Percentiles rank a stretch among this genome's conserved stretches.
phyloP scores from a whole-genome alignment of 2,888 invertebrate genomes.

The Caenorhabditis panamensis region DNA sequence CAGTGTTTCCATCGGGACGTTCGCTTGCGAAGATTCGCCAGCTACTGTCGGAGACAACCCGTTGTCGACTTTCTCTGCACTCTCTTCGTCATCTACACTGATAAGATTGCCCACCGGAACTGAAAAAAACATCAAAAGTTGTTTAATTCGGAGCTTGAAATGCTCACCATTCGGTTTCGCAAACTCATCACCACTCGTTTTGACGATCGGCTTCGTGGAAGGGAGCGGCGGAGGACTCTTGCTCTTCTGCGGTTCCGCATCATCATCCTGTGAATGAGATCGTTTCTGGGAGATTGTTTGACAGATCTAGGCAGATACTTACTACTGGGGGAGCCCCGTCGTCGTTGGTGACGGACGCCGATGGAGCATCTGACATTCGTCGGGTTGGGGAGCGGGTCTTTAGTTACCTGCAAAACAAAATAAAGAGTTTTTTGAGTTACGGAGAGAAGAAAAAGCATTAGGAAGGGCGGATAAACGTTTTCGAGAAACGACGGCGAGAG shows the following conservation, averaged over 20 bases:
- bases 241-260: not conserved
- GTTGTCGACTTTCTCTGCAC: slow-evolving; percentile 17
- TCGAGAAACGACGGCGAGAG: not conserved
- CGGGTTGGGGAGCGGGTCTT: slow-evolving; percentile 1
- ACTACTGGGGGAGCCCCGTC: slow-evolving; percentile 34
- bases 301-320: not conserved
- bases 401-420: slow-evolving; percentile 36
- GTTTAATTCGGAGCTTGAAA: not conserved
- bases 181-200: not conserved
- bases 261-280: slow-evolving; percentile 2
- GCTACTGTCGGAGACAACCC: not conserved
- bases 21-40: not conserved
- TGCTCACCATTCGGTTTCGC: not conserved
- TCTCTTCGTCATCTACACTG: slow-evolving; percentile 54
- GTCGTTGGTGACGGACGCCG: slow-evolving; percentile 38
- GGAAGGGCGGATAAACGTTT: not conserved
- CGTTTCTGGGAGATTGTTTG: not conserved
- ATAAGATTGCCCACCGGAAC: slow-evolving; percentile 40
- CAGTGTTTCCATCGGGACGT: slow-evolving; percentile 15
- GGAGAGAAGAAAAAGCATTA: not conserved
- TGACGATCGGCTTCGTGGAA: slow-evolving; percentile 26
- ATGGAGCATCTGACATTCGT: slow-evolving; percentile 52
- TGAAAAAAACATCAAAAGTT: slow-evolving; percentile 10
- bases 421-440: not conserved
- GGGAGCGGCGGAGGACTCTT: slow-evolving; percentile 44